These are phyloP conservation scores for Muraenolepis orangiensis DNA, from an alignment of 2,797 vertebrate genomes.

Conservation along the genomic window DNA sequence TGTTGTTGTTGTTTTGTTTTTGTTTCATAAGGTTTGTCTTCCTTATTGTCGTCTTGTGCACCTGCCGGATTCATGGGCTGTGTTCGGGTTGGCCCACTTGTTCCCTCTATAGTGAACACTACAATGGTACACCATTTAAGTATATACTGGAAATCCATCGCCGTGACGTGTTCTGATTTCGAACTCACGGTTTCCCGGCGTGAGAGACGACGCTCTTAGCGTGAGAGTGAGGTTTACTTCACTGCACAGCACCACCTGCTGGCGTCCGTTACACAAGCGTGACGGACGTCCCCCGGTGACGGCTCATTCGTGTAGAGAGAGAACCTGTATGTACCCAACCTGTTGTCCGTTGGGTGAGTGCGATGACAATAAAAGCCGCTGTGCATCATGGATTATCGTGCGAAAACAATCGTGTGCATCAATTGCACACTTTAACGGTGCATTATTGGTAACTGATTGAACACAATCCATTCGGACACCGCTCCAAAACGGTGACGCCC, in stretches of 20 bases:
- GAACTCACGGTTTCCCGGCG: no score
- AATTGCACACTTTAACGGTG: neutral
- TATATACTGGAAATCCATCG: neutral
- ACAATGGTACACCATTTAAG: neutral
- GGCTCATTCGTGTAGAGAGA: neutral
- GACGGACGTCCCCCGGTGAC: neutral
- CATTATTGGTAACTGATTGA: neutral
- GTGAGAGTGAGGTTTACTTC: no score
- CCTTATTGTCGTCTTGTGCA: slow-evolving; percentile 18
- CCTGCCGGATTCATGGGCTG: slow-evolving; percentile 5
- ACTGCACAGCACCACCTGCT: no score
- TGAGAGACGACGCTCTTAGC: no score
- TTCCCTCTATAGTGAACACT: neutral
- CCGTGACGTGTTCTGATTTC: neutral
- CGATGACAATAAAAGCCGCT: neutral
- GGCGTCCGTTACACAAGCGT: no score
- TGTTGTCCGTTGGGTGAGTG: neutral
- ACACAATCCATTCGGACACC: neutral
- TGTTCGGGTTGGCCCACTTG: neutral
- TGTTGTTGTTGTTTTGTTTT: neutral
- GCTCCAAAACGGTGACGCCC: neutral
- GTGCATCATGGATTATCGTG: neutral
- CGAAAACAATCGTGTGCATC: neutral
- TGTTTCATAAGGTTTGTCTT: slow-evolving; percentile 27
- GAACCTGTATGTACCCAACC: neutral